These are phyloP conservation scores for Luperina nickerlii DNA, from an alignment of 2,888 invertebrate species.

Conservation along the genomic window DNA sequence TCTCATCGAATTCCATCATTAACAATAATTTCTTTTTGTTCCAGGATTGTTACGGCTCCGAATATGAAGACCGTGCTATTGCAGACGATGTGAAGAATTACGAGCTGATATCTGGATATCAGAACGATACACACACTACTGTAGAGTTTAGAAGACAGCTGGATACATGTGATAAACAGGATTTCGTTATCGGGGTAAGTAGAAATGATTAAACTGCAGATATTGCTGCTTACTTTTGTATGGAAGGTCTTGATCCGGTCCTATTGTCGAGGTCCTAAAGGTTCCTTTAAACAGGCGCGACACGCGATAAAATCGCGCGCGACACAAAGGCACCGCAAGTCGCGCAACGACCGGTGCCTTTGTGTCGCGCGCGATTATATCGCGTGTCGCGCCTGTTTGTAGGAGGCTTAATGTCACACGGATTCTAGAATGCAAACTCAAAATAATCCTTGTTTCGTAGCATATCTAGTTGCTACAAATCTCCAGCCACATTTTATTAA, in stretches of 20 bases:
- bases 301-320: too few species aligned
- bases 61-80: constrained; percentile 91
- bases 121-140: constrained; percentile 96
- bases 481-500: too few species aligned
- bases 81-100: constrained; percentile 96
- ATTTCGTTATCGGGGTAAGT: constrained; percentile 93
- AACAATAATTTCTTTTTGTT: constrained; percentile 72
- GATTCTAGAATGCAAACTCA: background rate
- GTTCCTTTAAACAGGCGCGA: too few species aligned
- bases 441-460: background rate
- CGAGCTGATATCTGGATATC: constrained; percentile 94
- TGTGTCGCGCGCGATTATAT: too few species aligned
- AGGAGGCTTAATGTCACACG: background rate
- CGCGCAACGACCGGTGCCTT: too few species aligned
- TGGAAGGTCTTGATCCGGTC: too few species aligned
- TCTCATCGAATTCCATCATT: background rate
- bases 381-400: too few species aligned
- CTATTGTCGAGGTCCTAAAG: background rate
- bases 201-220: background rate
- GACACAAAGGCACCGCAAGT: too few species aligned
- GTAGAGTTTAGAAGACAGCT: constrained; percentile 94
- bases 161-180: constrained; percentile 95
- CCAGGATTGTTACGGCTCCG: constrained; percentile 95
- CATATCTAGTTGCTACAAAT: background rate
- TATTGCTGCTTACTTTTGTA: background rate